Percentiles rank a stretch among this genome's conserved stretches.
Evolutionary conservation across 2,888 invertebrate genomes (phyloP).

Genomic region (Crepidodera aurea): DNA sequence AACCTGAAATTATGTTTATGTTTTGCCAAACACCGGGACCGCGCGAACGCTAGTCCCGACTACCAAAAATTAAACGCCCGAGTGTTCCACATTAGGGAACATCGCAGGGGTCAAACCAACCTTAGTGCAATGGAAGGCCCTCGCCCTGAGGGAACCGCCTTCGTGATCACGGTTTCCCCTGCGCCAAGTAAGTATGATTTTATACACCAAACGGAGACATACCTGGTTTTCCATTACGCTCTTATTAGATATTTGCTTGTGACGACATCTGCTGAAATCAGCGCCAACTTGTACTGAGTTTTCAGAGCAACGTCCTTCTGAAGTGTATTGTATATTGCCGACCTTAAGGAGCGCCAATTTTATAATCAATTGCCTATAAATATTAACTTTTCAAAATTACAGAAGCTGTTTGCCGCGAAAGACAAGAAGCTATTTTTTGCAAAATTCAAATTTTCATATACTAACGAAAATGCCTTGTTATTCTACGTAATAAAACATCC

Average conservation of each 20-base stretch:
- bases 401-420: too few species aligned
- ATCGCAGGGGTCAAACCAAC: slow-evolving; percentile 79
- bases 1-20: slow-evolving; percentile 26
- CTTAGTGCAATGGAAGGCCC: slow-evolving; percentile 77
- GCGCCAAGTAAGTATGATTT: slow-evolving; percentile 46
- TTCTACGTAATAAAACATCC: too few species aligned
- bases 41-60: slow-evolving; percentile 72
- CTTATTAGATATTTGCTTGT: background rate
- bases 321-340: background rate
- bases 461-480: too few species aligned
- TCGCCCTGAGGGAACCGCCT: slow-evolving; percentile 76
- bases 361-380: too few species aligned
- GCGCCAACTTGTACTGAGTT: background rate
- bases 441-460: too few species aligned
- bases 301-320: too few species aligned
- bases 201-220: background rate
- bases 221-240: background rate
- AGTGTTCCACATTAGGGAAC: slow-evolving; percentile 77
- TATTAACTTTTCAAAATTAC: too few species aligned
- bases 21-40: slow-evolving; percentile 61
- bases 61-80: slow-evolving; percentile 75
- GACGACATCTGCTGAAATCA: background rate
- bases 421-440: too few species aligned
- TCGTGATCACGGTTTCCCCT: slow-evolving; percentile 69
- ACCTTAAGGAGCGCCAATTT: background rate